phyloP scores from a whole-genome alignment of 2,888 invertebrate species.

The Corbicula japonica region DNA sequence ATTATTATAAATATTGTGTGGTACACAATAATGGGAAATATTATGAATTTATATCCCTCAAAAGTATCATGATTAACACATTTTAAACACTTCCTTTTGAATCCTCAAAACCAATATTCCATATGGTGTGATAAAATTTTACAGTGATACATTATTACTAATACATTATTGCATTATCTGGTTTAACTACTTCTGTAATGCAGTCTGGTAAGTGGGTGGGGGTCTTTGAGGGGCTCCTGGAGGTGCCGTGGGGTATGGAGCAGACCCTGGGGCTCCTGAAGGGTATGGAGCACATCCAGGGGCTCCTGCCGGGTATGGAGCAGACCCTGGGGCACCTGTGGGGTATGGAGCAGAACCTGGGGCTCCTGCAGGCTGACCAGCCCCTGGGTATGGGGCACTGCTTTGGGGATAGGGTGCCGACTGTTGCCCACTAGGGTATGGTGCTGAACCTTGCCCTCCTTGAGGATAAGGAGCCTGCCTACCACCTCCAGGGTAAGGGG shows the following conservation, averaged over 20 bases:
- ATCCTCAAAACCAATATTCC: no score
- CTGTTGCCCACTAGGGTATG: constrained; percentile 12
- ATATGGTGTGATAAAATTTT: no score
- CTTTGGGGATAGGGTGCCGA: constrained; percentile 33
- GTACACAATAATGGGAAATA: no score
- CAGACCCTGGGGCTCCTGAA: constrained; percentile 24
- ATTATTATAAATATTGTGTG: no score
- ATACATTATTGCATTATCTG: no score
- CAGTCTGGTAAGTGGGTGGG: constrained; percentile 36
- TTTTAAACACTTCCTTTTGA: no score
- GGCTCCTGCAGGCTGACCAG: constrained; percentile 27
- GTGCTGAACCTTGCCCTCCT: constrained; percentile 3
- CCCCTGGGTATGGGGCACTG: constrained; percentile 23
- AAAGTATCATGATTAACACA: no score
- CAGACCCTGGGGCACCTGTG: constrained; percentile 18
- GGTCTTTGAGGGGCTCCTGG: constrained; percentile 46
- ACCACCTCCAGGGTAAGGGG: no score
- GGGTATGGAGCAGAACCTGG: constrained; percentile 42
- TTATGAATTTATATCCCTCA: no score
- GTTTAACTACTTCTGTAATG: no score
- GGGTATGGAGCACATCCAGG: constrained; percentile 20
- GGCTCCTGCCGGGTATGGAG: constrained; percentile 40
- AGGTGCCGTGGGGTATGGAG: constrained; percentile 37
- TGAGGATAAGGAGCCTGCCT: constrained; percentile 14
- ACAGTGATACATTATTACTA: no score